Base-by-base conservation (phyloP, 2,888 invertebrate species). In the Neoaliturus tenellus region DNA sequence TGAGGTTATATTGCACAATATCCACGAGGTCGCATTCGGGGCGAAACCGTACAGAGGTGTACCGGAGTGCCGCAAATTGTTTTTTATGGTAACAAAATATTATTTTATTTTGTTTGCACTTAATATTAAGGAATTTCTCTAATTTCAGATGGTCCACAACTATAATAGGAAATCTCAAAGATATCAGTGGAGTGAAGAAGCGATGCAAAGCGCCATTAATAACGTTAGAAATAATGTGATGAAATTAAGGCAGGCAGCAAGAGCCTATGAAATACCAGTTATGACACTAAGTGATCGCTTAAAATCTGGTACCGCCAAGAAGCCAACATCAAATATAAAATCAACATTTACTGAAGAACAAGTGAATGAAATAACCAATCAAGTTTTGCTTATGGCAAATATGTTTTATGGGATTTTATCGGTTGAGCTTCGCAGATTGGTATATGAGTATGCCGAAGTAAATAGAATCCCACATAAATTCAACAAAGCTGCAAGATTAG, bases 401-500 rank as follows among this genome's bases (percentile, higher is more conserved):
- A 17, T 44, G 35, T 44, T 75, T 35, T 73, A 35, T 35, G 73
- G 73, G 5, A 73, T 31, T 35, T 41, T 6, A 14, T 73, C 39
- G 31, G 12, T 73, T 17, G 73, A 73, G 17, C 39, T 73, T 10
- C 75, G 23, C 28, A 25, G 75, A 25, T 48, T 75, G 25, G 23
- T 80, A 20, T 28, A 31, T n/a, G 33, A 51, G 81, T 83, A 20
- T 39, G 78, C 83, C 0, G 58, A 69, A 8, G 58, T 28, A 83
- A 84, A 88, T 89, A 82, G 41, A 81, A 82, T 71, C n/a, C 35
- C 81, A 4, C 41, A 81, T 6, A 67, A 80, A 25, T 80, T 33
- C 28, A 33, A 86, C 82, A 84, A 75, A 28, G 20, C 81, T 10
- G 35, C 69, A 10, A 67, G 67, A 33, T 75, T 81, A 48, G 84